Evolutionary conservation across 1,140 invertebrate species (phyloP).

Genomic region (Nilaparvata lugens): DNA sequence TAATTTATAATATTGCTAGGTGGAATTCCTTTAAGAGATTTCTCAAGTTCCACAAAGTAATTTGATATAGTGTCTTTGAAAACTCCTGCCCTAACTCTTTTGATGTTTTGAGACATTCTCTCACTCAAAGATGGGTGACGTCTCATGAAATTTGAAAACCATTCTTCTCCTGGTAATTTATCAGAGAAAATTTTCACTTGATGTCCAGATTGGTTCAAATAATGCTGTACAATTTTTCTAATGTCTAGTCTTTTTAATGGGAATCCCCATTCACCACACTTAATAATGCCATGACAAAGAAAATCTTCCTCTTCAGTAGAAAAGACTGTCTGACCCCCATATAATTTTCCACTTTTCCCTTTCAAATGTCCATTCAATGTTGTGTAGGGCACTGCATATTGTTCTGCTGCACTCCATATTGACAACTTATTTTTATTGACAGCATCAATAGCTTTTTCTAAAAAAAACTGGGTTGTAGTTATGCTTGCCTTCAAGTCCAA

Average conservation of each 20-base stretch:
- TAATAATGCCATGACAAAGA: slow-evolving; percentile 1
- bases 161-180: background rate
- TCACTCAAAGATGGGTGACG: background rate
- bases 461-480: too few relatives aligned
- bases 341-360: background rate
- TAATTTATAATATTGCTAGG: background rate
- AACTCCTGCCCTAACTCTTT: background rate
- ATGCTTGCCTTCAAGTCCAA: too few relatives aligned
- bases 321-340: slow-evolving; percentile 11
- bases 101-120: background rate
- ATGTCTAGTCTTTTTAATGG: background rate
- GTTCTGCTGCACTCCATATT: slow-evolving; percentile 9
- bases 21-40: background rate
- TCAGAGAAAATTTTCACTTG: background rate
- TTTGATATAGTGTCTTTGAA: too few relatives aligned
- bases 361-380: slow-evolving; percentile 12
- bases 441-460: too few relatives aligned
- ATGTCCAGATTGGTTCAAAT: background rate
- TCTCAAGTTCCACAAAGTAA: background rate
- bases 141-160: background rate
- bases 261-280: background rate
- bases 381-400: slow-evolving; percentile 7
- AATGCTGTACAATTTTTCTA: background rate
- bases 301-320: background rate
- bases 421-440: slow-evolving; percentile 11